Conservation (phyloP, 2,797 vertebrate species). For the Lacerta viridis region DNA sequence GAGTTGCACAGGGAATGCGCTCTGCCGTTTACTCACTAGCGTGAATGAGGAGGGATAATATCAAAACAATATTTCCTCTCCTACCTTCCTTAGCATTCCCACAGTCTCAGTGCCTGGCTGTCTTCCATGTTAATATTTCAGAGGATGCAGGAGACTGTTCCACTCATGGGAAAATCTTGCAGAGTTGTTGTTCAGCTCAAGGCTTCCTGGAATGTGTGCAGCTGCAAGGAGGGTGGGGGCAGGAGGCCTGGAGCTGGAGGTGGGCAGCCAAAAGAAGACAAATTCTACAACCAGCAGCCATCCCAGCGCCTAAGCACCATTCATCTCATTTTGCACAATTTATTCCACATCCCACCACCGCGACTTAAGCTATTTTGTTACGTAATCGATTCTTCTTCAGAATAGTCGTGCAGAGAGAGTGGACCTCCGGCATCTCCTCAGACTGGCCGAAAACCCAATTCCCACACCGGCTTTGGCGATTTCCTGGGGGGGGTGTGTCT, state of each 20-base stretch:
- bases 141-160: no score
- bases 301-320: neutral
- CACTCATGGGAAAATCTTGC: no score
- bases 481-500: neutral
- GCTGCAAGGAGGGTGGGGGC: neutral
- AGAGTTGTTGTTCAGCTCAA: no score
- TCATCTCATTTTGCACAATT: neutral
- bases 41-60: no score
- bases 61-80: no score
- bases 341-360: neutral
- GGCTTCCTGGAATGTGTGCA: neutral
- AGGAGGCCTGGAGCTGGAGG: neutral
- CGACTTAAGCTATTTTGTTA: neutral
- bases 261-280: neutral
- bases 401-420: neutral
- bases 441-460: neutral
- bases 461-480: neutral
- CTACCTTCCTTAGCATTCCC: no score
- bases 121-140: neutral
- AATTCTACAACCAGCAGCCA: neutral
- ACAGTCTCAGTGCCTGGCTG: fast-evolving
- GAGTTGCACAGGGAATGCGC: no score
- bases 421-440: fast-evolving
- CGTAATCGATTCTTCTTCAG: neutral
- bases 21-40: no score